phyloP scores from a whole-genome alignment of 2,113 vertebrate species.

The Taurulus bubalis region DNA sequence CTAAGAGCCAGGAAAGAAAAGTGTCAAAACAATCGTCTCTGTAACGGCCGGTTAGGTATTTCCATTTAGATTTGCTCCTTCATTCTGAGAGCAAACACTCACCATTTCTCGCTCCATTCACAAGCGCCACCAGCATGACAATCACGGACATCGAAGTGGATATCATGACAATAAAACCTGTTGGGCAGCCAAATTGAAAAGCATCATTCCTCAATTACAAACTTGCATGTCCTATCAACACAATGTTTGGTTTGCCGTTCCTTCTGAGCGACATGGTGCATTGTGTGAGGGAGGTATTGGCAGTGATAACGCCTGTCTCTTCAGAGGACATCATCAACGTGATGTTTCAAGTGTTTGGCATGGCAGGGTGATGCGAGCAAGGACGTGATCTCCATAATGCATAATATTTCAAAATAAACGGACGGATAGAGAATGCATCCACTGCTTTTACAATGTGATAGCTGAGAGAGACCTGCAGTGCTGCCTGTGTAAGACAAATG shows the following conservation, averaged over 20 bases:
- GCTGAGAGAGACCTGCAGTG: neutral
- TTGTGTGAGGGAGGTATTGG: constrained; percentile 28
- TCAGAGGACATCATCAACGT: constrained; percentile 30
- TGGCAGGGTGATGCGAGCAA: constrained; percentile 22
- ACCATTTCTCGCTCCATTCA: constrained; percentile 65
- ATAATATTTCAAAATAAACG: constrained; percentile 20
- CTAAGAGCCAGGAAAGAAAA: neutral
- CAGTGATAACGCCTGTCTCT: constrained; percentile 13
- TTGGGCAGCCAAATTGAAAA: constrained; percentile 48
- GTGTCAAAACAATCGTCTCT: constrained; percentile 2
- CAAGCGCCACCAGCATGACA: constrained; percentile 61
- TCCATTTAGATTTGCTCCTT: constrained; percentile 53
- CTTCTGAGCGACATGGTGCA: neutral
- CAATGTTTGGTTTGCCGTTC: constrained; percentile 20
- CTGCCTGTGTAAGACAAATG: constrained; percentile 8
- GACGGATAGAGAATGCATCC: constrained; percentile 1
- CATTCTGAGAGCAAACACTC: constrained; percentile 40
- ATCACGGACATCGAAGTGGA: constrained; percentile 63
- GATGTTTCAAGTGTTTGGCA: constrained; percentile 20
- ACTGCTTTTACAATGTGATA: neutral
- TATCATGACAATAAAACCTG: constrained; percentile 79
- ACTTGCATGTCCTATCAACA: constrained; percentile 27
- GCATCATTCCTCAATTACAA: constrained; percentile 37
- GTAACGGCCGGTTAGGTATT: constrained; percentile 29
- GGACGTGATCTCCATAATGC: constrained; percentile 37